Base-by-base conservation (phyloP, 2,797 vertebrate genomes). In the Salarias fasciatus region DNA sequence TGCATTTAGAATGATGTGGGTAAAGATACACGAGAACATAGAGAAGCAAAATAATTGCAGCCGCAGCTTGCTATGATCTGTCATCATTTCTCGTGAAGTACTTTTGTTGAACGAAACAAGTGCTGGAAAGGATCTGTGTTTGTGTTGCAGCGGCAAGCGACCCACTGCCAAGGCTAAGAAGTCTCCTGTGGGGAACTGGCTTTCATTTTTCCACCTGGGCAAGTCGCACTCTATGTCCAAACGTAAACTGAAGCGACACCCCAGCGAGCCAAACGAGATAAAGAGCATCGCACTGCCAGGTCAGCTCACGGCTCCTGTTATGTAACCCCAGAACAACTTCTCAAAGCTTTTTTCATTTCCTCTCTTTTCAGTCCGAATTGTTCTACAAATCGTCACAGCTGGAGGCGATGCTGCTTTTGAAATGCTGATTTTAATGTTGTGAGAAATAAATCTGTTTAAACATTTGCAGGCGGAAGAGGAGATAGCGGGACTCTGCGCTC, bases 121-220 rank as follows among this genome's bases (percentile, higher is more conserved):
- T 33, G 11, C 31, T 72, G n/a, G 72, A 56, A 41, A 55, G 63
- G n/a, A 50, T 49, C 63, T 75, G 14, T 79, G 38, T 57, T 49
- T 84, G 35, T 82, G 51, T 78, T 41, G 6, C 65, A 68, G n/a
- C 79, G 93, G 92, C 66, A 98, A 97, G 87, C 93, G 96, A 15
- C 92, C 94, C 38, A 93, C 94, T 51, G 91, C 80, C 67, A 98
- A 97, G 87, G 91, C 94, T 69, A 99, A 98, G 86, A 98, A 97
- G 15, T 99, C 98, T 35, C 97, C 97, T 0, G 96, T 97, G 47
- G 97, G 96, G 70, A 98, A 95, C 80, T 99, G 96, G 97, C 94
- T 96, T 41, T 97, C 97, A 28, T 99, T 98, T 86, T 99, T 99
- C 90, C 97, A 95, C 86, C 84, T 98, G 86, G 96, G 96, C 8